Evolutionary conservation across 1,140 invertebrate genomes (phyloP).

Genomic region (Drosophila watanabei): DNA sequence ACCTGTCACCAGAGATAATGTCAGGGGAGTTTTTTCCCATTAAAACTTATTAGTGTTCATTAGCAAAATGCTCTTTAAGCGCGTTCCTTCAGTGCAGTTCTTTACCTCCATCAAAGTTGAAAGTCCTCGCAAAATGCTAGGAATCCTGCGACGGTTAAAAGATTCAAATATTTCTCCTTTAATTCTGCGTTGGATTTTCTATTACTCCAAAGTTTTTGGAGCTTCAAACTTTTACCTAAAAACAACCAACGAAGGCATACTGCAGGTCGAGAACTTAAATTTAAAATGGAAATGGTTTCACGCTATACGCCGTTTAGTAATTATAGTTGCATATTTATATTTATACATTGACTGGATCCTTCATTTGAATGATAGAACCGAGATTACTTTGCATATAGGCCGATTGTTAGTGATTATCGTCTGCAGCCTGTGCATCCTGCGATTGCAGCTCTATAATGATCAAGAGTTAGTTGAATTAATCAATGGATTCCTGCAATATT

Average conservation of each 20-base stretch:
- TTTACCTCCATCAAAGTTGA: neutral
- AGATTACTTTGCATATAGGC: neutral
- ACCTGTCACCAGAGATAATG: neutral
- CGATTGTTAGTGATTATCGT: neutral
- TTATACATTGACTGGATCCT: neutral
- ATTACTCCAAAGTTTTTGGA: neutral
- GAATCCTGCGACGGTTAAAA: neutral
- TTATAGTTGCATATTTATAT: neutral
- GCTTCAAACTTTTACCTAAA: neutral
- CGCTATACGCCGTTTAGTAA: neutral
- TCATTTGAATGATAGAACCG: neutral
- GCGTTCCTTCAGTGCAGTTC: neutral
- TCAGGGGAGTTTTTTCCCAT: neutral
- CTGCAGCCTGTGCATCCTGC: slow-evolving; percentile 12
- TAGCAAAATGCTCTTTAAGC: neutral
- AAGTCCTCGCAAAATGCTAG: neutral
- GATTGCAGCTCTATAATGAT: slow-evolving; percentile 29
- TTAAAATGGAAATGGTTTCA: slow-evolving; percentile 23
- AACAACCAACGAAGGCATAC: neutral
- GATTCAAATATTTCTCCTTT: neutral
- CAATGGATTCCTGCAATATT: slow-evolving; percentile 33
- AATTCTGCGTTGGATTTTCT: slow-evolving; percentile 5
- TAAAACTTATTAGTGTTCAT: neutral
- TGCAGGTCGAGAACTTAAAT: neutral
- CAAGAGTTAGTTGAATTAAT: slow-evolving; percentile 1